Percentiles rank a stretch among this genome's conserved stretches.
Conservation (phyloP, 2,113 vertebrate species). For the Brachypodius melanocephalos region DNA sequence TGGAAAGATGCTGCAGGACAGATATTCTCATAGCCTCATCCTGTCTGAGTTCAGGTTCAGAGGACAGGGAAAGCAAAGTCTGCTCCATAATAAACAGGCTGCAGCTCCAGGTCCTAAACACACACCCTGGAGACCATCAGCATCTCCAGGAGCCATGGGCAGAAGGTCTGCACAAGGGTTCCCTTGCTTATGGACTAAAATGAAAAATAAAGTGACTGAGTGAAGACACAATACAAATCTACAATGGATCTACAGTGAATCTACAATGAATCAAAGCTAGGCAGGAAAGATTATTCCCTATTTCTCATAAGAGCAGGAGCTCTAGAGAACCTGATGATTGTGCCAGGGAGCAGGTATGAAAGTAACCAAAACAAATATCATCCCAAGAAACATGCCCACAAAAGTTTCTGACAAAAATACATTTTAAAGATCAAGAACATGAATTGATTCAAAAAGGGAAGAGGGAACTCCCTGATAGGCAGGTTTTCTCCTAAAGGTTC, state of each 20-base stretch:
- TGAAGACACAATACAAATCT: rapidly evolving
- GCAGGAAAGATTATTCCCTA: background rate
- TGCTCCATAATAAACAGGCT: background rate
- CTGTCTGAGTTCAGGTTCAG: background rate
- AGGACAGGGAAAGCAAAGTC: background rate
- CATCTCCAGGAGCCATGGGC: background rate
- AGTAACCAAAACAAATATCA: background rate
- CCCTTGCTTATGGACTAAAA: background rate
- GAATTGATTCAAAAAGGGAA: background rate
- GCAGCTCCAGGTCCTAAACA: background rate
- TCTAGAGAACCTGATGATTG: background rate
- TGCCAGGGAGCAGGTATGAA: background rate
- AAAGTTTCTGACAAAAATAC: background rate
- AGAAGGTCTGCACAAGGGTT: background rate
- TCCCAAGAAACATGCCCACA: background rate
- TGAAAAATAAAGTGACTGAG: background rate
- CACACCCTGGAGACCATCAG: background rate
- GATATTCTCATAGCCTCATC: background rate
- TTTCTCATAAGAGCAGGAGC: background rate
- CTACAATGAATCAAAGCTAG: background rate
- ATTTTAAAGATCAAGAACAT: background rate
- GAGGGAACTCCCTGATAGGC: background rate
- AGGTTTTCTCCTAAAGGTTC: background rate
- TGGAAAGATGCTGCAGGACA: background rate
- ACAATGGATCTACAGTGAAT: background rate